These are phyloP conservation scores for Petrocephalus microphthalmus DNA, from an alignment of 2,113 vertebrate species.

Conservation along the genomic window DNA sequence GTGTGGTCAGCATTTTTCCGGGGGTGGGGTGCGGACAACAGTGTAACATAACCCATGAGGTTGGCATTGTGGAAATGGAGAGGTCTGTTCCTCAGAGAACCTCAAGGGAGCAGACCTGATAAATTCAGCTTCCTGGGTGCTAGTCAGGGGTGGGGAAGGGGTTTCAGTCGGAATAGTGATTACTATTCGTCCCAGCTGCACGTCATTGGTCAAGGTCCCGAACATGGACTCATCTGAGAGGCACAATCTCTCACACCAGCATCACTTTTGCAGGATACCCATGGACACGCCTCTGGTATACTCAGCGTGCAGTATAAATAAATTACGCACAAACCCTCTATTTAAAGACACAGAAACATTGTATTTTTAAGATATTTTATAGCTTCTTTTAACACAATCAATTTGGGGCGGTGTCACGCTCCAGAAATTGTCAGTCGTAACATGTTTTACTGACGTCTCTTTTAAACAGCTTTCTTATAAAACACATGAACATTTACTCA, in stretches of 20 bases:
- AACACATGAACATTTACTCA: not conserved
- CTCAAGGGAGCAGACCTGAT: not conserved
- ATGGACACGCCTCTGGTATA: not conserved
- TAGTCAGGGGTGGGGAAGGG: not conserved
- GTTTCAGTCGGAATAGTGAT: not conserved
- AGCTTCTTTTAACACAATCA: not conserved
- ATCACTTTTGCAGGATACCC: not conserved
- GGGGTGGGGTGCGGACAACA: not conserved
- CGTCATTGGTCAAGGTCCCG: not conserved
- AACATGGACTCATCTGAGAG: not conserved
- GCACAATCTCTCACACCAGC: not conserved
- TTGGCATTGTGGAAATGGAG: not conserved
- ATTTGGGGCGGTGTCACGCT: not conserved
- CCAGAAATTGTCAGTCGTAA: not conserved
- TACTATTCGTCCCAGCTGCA: not conserved
- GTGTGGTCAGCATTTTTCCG: conserved; percentile 2
- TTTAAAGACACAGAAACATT: not conserved
- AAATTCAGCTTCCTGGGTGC: not conserved
- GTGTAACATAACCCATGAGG: not conserved
- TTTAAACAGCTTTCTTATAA: not conserved
- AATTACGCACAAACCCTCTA: not conserved
- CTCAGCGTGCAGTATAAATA: not conserved
- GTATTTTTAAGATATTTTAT: not conserved
- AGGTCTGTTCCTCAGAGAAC: not conserved
- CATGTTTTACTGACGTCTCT: not conserved